A percentile compares a stretch with the other conserved stretches of the same genome.
Evolutionary conservation across 1,140 invertebrate species (phyloP).

Genomic region (Bombus picipes): DNA sequence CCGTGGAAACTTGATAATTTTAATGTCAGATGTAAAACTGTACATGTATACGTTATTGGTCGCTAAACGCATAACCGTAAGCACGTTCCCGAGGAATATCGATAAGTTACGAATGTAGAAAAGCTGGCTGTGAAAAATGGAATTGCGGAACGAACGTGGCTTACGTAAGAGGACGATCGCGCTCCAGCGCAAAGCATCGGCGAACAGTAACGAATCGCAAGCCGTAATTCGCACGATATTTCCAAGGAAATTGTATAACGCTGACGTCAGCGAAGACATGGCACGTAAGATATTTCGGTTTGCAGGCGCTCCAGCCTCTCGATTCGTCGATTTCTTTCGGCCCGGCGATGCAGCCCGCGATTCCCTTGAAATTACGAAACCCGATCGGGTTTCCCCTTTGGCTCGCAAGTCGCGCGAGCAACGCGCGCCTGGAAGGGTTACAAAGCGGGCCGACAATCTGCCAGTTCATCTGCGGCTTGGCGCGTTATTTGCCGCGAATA

Average conservation of each 20-base stretch:
- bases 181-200: too few relatives aligned
- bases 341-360: neutral
- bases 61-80: too few relatives aligned
- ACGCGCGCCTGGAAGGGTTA: neutral
- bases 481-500: slow-evolving; percentile 7
- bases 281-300: neutral
- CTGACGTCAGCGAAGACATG: neutral
- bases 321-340: neutral
- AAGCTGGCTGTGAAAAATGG: too few relatives aligned
- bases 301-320: neutral
- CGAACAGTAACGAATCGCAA: too few relatives aligned
- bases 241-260: neutral
- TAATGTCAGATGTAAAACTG: neutral
- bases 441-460: slow-evolving; percentile 3
- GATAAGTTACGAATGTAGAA: too few relatives aligned
- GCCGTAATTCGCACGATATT: neutral
- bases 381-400: neutral
- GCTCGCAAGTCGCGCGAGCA: neutral
- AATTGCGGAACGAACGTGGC: too few relatives aligned
- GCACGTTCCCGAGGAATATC: too few relatives aligned
- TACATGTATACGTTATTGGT: too few relatives aligned
- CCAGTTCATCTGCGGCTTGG: neutral
- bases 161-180: too few relatives aligned
- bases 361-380: neutral
- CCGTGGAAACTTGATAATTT: neutral